Evolutionary conservation across 2,797 vertebrate genomes (phyloP).

Genomic region (Carduelis carduelis): DNA sequence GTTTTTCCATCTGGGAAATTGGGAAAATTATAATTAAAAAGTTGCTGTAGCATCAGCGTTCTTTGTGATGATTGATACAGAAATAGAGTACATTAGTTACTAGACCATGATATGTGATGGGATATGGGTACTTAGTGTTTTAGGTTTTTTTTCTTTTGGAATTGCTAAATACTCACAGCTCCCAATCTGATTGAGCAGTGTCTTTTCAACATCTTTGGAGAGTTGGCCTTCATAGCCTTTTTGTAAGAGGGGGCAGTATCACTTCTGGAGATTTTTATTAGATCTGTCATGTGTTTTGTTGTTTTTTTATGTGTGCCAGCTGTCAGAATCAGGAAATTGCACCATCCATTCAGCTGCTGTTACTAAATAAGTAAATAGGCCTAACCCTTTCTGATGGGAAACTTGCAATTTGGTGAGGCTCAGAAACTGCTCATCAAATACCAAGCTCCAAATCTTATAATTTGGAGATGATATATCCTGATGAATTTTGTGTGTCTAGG

Average conservation of each 20-base stretch:
- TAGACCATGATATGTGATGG: background rate
- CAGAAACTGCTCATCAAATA: background rate
- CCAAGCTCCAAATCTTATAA: background rate
- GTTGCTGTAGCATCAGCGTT: background rate
- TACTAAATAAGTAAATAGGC: background rate
- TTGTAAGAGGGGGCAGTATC: background rate
- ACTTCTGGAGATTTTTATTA: background rate
- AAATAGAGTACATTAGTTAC: background rate
- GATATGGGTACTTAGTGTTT: background rate
- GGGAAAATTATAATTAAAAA: background rate
- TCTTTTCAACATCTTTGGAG: background rate
- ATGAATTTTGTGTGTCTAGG: background rate
- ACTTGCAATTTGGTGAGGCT: background rate
- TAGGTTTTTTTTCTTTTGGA: background rate
- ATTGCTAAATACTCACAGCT: background rate
- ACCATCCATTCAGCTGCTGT: background rate
- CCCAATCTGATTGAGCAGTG: background rate
- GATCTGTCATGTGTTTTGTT: background rate
- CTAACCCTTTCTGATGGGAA: background rate
- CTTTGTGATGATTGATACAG: background rate
- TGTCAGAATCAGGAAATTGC: background rate
- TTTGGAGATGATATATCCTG: background rate
- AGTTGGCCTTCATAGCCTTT: background rate
- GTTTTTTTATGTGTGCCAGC: background rate
- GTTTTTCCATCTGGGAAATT: background rate